These are phyloP conservation scores for Danaus plexippus DNA, from an alignment of 1,140 invertebrate species.

Conservation along the genomic window DNA sequence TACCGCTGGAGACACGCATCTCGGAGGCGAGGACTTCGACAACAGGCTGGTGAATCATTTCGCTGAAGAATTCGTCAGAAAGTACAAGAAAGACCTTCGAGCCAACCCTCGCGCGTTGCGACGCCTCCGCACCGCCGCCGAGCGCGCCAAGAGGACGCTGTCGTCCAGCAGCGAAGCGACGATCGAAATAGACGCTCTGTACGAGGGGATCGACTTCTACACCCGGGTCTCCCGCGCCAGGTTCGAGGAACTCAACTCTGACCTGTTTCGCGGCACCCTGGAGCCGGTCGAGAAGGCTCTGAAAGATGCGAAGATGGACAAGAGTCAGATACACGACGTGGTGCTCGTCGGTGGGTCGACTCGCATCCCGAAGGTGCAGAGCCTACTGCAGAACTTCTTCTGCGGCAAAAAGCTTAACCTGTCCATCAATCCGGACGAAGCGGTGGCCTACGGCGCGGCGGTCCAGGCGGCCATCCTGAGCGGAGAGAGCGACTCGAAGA, in stretches of 20 bases:
- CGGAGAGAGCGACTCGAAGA: constrained; percentile 48
- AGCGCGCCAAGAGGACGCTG: constrained; percentile 62
- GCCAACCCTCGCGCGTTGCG: constrained; percentile 60
- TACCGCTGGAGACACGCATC: constrained; percentile 71
- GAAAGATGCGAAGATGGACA: constrained; percentile 77
- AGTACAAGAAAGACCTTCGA: constrained; percentile 57
- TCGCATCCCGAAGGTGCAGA: constrained; percentile 70
- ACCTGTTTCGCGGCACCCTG: constrained; percentile 58
- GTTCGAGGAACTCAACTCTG: constrained; percentile 58
- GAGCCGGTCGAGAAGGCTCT: constrained; percentile 46
- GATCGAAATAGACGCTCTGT: constrained; percentile 59
- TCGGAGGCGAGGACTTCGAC: constrained; percentile 45
- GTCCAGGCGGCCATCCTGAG: constrained; percentile 51
- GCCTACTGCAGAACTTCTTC: constrained; percentile 57
- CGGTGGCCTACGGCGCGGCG: constrained; percentile 58
- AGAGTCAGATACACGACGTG: constrained; percentile 75
- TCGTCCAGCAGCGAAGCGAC: constrained; percentile 59
- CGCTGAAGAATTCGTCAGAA: constrained; percentile 57
- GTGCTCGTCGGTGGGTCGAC: constrained; percentile 80
- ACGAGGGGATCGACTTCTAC: constrained; percentile 56
- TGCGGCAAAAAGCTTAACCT: constrained; percentile 55
- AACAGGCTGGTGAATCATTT: constrained; percentile 79
- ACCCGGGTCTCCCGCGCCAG: constrained; percentile 46
- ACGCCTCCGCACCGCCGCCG: constrained; percentile 74
- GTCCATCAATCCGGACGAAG: constrained; percentile 60